Evolutionary conservation across 2,797 vertebrate species (phyloP), one percentile per base, ranked within the genome.

Genomic region (Balearica regulorum): DNA sequence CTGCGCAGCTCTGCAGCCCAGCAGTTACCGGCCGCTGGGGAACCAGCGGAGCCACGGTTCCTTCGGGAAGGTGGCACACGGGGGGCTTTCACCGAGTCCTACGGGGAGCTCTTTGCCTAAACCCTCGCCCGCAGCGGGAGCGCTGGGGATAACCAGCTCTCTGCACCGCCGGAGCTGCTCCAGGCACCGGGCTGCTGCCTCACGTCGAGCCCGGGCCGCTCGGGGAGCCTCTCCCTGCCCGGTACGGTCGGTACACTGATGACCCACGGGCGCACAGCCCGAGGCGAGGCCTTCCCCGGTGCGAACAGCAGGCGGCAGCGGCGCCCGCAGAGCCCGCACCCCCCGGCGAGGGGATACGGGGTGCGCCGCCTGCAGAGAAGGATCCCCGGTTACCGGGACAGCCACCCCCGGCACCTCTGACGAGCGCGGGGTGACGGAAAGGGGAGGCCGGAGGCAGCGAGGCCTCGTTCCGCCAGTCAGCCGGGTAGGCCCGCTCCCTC

Each of bases 1-100:
- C 22, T 0, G 1, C 28, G 1, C 26, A 5, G 66, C 48, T 20
- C 31, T 5, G 16, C 48, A 20, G 51, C 18, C 51, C 7, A 21
- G 11, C 46, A 48, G 43, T 18, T 18, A 44, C 43, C 18, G 43
- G 43, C 13, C 16, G 14, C 43, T 13, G 12, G 48, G 48, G 48
- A 49, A 49, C 48, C 21, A 49, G 21, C 48, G 22, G 22, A 49
- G 48, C 14, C 25, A 1, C 26, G 1, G 37, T 1, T 13, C 57
- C 68, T 3, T 22, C 16, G 4, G 35, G 68, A 24, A 20, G 29
- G 28, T 0, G n/a, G 9, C 48, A 6, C 39, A 11, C 11, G 4
- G 25, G 39, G 39, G 10, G 2, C 39, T 3, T 26, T 7, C 21
- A 4, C 35, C 75, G 4, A 4, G 3, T 2, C 0, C n/a, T 13